Evolutionary conservation across 2,113 vertebrate species (phyloP).

Genomic region (Nyctibius bracteatus): DNA sequence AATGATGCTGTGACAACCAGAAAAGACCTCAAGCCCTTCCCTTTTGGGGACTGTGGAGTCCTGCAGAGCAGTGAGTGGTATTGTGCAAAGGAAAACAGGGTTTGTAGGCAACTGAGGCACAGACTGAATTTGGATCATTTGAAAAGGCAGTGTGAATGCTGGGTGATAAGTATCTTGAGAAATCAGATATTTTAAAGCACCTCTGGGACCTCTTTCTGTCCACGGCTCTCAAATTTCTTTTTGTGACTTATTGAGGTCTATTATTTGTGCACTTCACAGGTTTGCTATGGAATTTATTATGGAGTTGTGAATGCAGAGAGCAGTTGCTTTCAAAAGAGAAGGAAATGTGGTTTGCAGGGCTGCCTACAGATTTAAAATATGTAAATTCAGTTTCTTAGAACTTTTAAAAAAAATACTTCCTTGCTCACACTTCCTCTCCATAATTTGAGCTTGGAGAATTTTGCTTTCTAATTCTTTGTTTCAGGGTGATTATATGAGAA

Average conservation of each 20-base stretch:
- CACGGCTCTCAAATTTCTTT: not conserved
- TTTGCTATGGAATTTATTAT: constrained; percentile 10
- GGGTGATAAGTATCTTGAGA: not conserved
- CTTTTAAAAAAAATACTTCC: not conserved
- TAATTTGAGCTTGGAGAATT: not conserved
- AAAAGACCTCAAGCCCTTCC: not conserved
- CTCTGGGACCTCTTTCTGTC: not conserved
- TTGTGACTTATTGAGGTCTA: not conserved
- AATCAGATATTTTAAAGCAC: not conserved
- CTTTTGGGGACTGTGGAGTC: too few species aligned
- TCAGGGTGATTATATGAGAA: not conserved
- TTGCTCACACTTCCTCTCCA: not conserved
- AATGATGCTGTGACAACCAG: not conserved
- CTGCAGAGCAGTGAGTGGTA: not conserved
- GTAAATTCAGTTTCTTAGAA: not conserved
- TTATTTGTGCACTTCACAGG: not conserved
- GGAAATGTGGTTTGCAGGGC: not conserved
- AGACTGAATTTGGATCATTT: not conserved
- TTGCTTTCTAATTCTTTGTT: not conserved
- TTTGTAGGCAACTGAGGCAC: not conserved
- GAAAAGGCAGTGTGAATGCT: not conserved
- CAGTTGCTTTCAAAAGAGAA: not conserved
- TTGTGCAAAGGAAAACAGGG: not conserved
- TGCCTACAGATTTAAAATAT: not conserved
- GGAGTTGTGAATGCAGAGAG: not conserved